Evolutionary conservation across 2,113 vertebrate species (phyloP).

Genomic region (Ramphastos sulfuratus): DNA sequence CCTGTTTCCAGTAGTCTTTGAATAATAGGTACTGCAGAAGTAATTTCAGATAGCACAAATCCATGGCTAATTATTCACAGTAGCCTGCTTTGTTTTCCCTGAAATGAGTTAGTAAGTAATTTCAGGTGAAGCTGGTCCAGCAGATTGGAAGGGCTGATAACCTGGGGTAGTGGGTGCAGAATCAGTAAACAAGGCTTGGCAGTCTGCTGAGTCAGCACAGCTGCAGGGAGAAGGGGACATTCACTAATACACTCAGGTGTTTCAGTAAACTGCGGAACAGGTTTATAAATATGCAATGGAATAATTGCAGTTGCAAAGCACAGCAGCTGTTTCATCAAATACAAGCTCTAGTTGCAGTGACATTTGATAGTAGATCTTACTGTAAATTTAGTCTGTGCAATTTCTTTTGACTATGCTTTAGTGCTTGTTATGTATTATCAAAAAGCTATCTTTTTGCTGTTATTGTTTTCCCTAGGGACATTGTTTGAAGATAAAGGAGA

Average conservation of each 20-base stretch:
- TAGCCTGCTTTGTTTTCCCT: background rate
- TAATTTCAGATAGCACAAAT: background rate
- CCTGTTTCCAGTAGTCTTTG: background rate
- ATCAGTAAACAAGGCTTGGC: background rate
- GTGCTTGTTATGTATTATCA: background rate
- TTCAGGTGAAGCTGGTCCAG: background rate
- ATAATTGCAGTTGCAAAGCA: background rate
- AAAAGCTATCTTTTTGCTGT: background rate
- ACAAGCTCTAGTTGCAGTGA: background rate
- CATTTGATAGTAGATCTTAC: background rate
- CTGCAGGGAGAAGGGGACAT: background rate
- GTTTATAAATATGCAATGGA: background rate
- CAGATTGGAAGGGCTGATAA: background rate
- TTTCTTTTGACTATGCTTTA: background rate
- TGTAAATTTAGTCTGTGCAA: background rate
- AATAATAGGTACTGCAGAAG: background rate
- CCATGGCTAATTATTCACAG: background rate
- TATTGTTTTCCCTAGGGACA: constrained; percentile 79
- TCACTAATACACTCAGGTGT: background rate
- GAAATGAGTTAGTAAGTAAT: background rate
- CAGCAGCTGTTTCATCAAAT: background rate
- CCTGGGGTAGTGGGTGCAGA: background rate
- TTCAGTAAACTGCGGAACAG: background rate
- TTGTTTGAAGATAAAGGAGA: constrained; percentile 97
- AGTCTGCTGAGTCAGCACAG: background rate